A percentile compares a stretch with the other conserved stretches of the same genome.
phyloP scores from a whole-genome alignment of 2,797 vertebrate genomes.

The Garrulus glandarius region DNA sequence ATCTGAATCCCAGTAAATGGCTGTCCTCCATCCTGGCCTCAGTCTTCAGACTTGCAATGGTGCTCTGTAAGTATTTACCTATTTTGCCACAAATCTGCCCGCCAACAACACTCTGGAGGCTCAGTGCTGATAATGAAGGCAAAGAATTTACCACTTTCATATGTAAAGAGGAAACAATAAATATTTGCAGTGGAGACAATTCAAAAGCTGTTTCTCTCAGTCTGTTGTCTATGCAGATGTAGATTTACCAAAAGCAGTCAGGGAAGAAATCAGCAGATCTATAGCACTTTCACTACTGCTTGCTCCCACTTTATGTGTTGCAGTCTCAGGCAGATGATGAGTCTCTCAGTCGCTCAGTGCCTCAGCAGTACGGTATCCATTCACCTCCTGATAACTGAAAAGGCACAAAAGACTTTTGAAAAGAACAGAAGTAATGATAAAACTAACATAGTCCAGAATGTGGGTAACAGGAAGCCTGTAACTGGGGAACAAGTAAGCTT shows the following conservation, averaged over 20 bases:
- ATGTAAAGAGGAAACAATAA: neutral
- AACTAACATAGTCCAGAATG: neutral
- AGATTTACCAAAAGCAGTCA: neutral
- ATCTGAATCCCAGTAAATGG: neutral
- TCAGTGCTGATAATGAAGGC: neutral
- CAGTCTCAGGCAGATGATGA: neutral
- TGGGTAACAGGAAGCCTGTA: neutral
- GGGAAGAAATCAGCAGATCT: neutral
- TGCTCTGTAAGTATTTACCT: neutral
- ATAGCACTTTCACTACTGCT: neutral
- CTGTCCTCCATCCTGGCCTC: neutral
- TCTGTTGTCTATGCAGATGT: neutral
- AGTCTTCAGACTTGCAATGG: neutral
- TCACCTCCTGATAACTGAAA: neutral
- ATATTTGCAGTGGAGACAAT: neutral
- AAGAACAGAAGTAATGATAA: neutral
- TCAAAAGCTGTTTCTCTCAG: neutral
- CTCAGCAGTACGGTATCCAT: neutral
- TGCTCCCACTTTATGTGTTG: neutral
- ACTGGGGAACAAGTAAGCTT: neutral
- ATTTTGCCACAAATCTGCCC: neutral
- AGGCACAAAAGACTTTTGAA: neutral
- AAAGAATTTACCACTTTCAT: neutral
- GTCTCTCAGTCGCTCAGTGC: neutral
- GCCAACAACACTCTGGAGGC: neutral